Evolutionary conservation across 2,888 invertebrate genomes (phyloP).

Genomic region (Chelonus formosanus): DNA sequence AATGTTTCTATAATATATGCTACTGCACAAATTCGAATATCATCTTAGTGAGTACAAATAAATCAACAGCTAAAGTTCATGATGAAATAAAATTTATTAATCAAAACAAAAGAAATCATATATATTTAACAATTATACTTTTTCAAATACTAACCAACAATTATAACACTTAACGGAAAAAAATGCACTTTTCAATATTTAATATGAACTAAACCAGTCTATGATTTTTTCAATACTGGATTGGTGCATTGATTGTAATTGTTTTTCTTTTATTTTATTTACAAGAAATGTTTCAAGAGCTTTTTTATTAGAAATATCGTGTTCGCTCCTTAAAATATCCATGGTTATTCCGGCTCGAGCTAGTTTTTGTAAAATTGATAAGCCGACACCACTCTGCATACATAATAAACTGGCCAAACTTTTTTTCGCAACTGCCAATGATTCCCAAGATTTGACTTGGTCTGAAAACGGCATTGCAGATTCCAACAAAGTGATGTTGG

Average conservation of each 20-base stretch:
- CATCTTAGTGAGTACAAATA: too few relatives aligned
- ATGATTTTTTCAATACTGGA: conserved; percentile 12
- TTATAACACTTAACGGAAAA: too few relatives aligned
- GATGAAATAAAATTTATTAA: too few relatives aligned
- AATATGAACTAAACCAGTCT: conserved; percentile 7
- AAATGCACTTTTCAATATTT: too few relatives aligned
- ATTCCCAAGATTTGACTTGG: conserved; percentile 6
- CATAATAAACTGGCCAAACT: conserved; percentile 7
- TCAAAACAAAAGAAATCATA: too few relatives aligned
- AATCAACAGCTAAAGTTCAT: too few relatives aligned
- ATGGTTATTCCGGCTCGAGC: conserved; percentile 18
- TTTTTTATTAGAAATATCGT: neutral
- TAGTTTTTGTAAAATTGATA: conserved; percentile 24
- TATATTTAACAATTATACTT: too few relatives aligned
- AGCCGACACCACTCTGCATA: neutral
- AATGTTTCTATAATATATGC: too few relatives aligned
- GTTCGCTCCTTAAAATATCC: conserved; percentile 9
- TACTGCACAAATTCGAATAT: too few relatives aligned
- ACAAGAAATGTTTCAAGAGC: conserved; percentile 7
- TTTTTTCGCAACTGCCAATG: conserved; percentile 9
- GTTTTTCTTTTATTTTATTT: conserved; percentile 14
- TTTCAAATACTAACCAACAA: too few relatives aligned
- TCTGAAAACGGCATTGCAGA: conserved; percentile 4
- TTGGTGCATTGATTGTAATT: conserved; percentile 12
- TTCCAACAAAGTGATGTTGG: conserved; percentile 3